Evolutionary conservation across 2,797 vertebrate genomes (phyloP).

Genomic region (Amniataba percoides): DNA sequence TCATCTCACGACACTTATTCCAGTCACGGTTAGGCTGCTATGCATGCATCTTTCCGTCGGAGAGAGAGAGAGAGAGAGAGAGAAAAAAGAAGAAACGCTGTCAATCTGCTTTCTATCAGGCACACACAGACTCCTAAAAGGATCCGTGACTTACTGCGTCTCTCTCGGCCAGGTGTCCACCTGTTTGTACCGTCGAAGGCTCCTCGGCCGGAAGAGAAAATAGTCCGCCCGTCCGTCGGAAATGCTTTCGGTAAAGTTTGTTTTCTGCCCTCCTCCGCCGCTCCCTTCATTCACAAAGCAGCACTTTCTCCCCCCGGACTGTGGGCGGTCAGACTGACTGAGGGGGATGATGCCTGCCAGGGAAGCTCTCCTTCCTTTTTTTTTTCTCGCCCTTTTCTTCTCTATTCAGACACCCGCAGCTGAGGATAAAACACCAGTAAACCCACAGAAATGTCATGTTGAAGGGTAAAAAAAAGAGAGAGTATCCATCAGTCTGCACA

Average conservation of each 20-base stretch:
- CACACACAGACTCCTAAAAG: slow-evolving; percentile 27
- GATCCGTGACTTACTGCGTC: slow-evolving; percentile 65
- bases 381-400: background rate
- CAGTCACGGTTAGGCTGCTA: slow-evolving; percentile 75
- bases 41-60: slow-evolving; percentile 70
- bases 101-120: slow-evolving; percentile 57
- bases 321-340: slow-evolving; percentile 78
- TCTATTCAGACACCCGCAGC: slow-evolving; percentile 58
- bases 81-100: slow-evolving; percentile 34
- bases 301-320: slow-evolving; percentile 77
- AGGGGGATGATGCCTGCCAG: slow-evolving; percentile 70
- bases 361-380: slow-evolving; percentile 41
- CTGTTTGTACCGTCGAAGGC: slow-evolving; percentile 7
- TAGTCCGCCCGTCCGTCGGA: slow-evolving; percentile 6
- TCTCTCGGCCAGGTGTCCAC: slow-evolving; percentile 33
- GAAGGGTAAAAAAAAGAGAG: background rate
- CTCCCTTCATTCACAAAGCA: slow-evolving; percentile 85
- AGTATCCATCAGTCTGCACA: accelerated
- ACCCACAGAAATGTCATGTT: background rate
- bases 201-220: slow-evolving; percentile 6
- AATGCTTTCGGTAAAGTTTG: slow-evolving; percentile 68
- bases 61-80: slow-evolving; percentile 6
- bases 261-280: slow-evolving; percentile 72
- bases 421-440: slow-evolving; percentile 25
- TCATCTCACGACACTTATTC: slow-evolving; percentile 73